Base-by-base conservation (phyloP, 64 coral and sea anemone species). In the Pocillopora verrucosa region DNA sequence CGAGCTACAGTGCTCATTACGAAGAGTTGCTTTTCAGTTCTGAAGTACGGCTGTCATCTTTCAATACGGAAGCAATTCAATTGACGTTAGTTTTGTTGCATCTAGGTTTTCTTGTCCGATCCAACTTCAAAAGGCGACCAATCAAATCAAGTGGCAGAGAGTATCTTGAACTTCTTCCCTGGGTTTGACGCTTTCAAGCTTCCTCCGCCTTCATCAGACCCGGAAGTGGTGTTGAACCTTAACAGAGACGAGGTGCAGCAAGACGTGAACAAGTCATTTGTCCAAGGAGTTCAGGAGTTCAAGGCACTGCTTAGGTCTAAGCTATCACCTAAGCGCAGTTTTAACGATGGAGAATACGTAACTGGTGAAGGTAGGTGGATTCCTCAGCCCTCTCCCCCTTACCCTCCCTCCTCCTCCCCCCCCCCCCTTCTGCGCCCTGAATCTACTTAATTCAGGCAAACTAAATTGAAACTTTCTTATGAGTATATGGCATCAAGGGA, bases 141-240 rank as follows among this genome's bases (percentile, higher is more conserved):
- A 60, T 69, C 77, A 14, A 74, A 86, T 20, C 38, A 95, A 74
- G 84, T 89, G 16, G 94, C 94, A 1, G 79, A 92, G 58, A 95
- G 94, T 65, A 92, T 95, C 69, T 38, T 95, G n/a, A 92, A 89
- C 11, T 95, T 86, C 80, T 95, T 95, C 38, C 80, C 94, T 60
- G 94, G 86, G 20, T 95, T 95, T 65, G 89, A 95, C 19, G 94
- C 94, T 5, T 95, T 92, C 38, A 89, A 80, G 37, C 86, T 95
- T 73, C 94, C 94, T 79, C 94, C 94, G 10, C 94, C 94, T 9
- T 38, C 94, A 9, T 89, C 58, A 7, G 94, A 95, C 57, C n/a
- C 85, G 36, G 86, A 95, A 64, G 89, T 95, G 45, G 74, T 95
- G 34, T 73, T 92, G 65, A 91, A 92, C 30, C 60, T 96, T 26